These are phyloP conservation scores for Aleiodes sp. DNA, from an alignment of 1,140 invertebrate species.

Conservation along the genomic window DNA sequence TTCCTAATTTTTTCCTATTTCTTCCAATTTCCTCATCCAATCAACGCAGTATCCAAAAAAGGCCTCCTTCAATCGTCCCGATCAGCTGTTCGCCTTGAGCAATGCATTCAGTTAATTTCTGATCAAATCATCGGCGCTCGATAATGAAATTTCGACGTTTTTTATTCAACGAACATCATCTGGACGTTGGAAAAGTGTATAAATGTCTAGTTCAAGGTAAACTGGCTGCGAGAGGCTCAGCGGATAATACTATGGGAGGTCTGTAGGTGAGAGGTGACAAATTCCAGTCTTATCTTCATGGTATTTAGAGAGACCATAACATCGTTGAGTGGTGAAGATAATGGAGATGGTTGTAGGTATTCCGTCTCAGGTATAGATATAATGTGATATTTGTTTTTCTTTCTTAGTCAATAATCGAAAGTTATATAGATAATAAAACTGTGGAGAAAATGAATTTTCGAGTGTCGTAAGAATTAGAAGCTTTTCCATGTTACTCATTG, in stretches of 20 bases:
- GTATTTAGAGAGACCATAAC: constrained; percentile 30
- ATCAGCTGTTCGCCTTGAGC: neutral
- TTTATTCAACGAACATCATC: neutral
- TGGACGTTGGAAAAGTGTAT: constrained; percentile 39
- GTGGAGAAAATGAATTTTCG: no score
- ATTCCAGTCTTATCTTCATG: constrained; percentile 26
- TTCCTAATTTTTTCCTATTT: no score
- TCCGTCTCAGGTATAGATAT: neutral
- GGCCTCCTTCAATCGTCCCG: no score
- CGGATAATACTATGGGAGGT: neutral
- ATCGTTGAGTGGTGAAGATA: constrained; percentile 31
- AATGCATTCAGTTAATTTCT: no score
- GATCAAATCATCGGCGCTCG: neutral
- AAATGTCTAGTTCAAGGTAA: constrained; percentile 31
- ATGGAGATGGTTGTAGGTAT: constrained; percentile 8
- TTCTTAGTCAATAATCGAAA: no score
- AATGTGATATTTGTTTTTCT: neutral
- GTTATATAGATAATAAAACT: no score
- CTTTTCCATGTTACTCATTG: no score
- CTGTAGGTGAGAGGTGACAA: constrained; percentile 24
- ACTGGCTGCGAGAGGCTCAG: neutral
- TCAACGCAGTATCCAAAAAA: no score
- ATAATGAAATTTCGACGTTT: neutral
- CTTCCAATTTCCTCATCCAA: no score
- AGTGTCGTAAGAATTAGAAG: no score